A percentile compares a stretch with the other conserved stretches of the same genome.
phyloP scores from a whole-genome alignment of 2,888 invertebrate genomes.

The Andricus curvator region DNA sequence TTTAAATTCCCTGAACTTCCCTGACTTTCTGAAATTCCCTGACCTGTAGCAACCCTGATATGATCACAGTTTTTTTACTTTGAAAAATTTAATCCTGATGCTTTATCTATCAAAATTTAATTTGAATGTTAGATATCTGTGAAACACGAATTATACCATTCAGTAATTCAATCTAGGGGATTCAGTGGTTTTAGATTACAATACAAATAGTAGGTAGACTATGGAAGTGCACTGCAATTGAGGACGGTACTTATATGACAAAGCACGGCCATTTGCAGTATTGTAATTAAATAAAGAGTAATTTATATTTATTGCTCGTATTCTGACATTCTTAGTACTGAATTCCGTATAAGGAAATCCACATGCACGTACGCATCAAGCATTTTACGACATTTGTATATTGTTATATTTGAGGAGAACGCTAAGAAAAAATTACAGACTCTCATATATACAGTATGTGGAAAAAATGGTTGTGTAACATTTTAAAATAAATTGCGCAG shows the following conservation, averaged over 20 bases:
- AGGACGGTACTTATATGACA: slow-evolving; percentile 1
- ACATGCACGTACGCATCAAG: background rate
- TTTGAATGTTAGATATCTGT: background rate
- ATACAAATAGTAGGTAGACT: background rate
- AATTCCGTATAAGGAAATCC: background rate
- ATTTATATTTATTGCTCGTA: slow-evolving; percentile 9
- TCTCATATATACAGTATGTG: no score
- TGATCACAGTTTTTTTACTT: background rate
- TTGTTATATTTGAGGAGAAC: background rate
- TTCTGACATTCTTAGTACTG: background rate
- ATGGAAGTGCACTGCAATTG: background rate
- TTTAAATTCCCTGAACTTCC: no score
- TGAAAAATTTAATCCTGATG: background rate
- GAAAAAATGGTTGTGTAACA: no score
- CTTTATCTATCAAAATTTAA: background rate
- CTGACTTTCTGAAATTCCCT: no score
- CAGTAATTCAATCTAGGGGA: background rate
- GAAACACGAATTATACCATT: background rate
- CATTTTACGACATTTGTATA: background rate
- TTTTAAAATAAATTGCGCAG: no score
- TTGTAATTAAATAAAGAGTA: slow-evolving; percentile 2
- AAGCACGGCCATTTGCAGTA: background rate
- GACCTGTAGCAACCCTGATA: no score
- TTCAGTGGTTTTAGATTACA: slow-evolving; percentile 10
- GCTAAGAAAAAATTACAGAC: background rate